A percentile compares a stretch with the other conserved stretches of the same genome.
Evolutionary conservation across 2,113 vertebrate genomes (phyloP).

Genomic region (Sinocyclocheilus anshuiensis): DNA sequence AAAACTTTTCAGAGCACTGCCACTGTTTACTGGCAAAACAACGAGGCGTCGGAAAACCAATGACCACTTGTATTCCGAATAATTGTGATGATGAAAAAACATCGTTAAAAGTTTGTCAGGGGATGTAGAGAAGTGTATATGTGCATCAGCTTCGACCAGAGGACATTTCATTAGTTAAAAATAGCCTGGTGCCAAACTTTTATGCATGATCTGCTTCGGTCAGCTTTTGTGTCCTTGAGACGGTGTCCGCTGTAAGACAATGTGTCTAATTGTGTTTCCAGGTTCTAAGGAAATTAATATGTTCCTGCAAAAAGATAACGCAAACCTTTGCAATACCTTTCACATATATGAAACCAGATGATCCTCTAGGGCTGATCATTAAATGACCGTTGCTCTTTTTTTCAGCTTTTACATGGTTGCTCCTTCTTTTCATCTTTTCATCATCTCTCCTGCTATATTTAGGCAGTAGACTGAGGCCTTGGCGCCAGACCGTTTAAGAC

Average conservation of each 20-base stretch:
- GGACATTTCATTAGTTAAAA: constrained; percentile 20
- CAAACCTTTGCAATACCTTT: constrained; percentile 52
- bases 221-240: constrained; percentile 33
- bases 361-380: constrained; percentile 61
- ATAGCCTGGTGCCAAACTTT: constrained; percentile 11
- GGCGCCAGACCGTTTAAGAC: constrained; percentile 97
- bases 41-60: not conserved
- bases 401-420: constrained; percentile 68
- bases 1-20: constrained; percentile 41
- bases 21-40: constrained; percentile 41
- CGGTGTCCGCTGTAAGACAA: constrained; percentile 37
- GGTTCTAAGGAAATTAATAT: constrained; percentile 33
- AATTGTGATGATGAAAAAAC: not conserved
- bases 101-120: not conserved
- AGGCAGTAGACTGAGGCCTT: constrained; percentile 86
- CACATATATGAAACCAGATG: constrained; percentile 59
- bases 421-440: constrained; percentile 71
- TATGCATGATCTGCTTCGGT: constrained; percentile 20
- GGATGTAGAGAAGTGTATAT: not conserved
- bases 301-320: constrained; percentile 40
- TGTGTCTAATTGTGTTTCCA: constrained; percentile 32
- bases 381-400: constrained; percentile 67
- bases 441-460: constrained; percentile 89
- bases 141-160: not conserved
- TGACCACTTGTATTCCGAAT: not conserved